Base-by-base conservation (phyloP, 2,888 invertebrate species). In the Cetonia aurata region DNA sequence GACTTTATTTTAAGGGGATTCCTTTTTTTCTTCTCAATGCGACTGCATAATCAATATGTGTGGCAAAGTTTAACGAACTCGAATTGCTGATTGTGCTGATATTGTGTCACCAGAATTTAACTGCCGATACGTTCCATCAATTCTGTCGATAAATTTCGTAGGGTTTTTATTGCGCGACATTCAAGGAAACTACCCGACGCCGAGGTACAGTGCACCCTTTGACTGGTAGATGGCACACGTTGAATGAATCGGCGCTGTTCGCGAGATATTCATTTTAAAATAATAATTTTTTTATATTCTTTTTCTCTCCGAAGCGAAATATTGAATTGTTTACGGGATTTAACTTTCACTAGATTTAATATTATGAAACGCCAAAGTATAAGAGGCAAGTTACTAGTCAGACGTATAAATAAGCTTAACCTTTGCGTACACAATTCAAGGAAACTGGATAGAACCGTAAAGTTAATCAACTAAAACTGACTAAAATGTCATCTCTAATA, bases 1-100 rank as follows among this genome's bases (percentile, higher is more conserved):
- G 48, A 48, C 60, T 33, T 60, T 33, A 60, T 60, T 60, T 60
- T 60, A 48, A 60, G 15, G 25, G 25, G 46, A 46, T 46, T 60
- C 37, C 37, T 25, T 56, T 60, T 46, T 60, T 46, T 25, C 12
- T 15, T 52, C 6, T 15, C 8, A 46, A 17, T 6, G 25, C 25
- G 42, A 17, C 46, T 60, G 60, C 46, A 60, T 60, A 48, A 60
- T 60, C 60, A 31, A 60, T 60, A 60, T 56, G 31, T 33, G 37
- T 56, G 37, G 19, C 19, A 57, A 60, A 60, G 60, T 60, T 60
- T 60, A 60, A 60, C 46, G 60, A 60, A 60, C 60, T 15, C 42
- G 19, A 37, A 33, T n/a, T 37, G 37, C 13, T 56, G 56, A 56
- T 25, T 37, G 37, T 12, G 9, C 15, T 37, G 56, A 37, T 37